A percentile compares a stretch with the other conserved stretches of the same genome.
These are phyloP conservation scores for Aphelocoma coerulescens DNA, from an alignment of 2,113 vertebrate species.

Conservation along the genomic window DNA sequence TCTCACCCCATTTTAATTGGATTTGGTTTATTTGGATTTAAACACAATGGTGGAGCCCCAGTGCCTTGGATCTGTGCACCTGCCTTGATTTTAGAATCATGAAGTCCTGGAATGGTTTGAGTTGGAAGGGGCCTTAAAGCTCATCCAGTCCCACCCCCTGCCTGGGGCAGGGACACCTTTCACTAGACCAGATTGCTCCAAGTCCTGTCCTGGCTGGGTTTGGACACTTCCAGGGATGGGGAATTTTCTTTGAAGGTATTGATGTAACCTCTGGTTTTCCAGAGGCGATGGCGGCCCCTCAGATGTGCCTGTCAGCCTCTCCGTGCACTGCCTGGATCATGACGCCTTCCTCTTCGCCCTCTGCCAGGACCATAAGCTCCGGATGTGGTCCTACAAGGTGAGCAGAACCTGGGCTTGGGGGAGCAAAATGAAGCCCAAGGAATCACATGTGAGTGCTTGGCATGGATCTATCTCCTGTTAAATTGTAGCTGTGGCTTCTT, in stretches of 20 bases:
- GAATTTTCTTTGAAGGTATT: neutral
- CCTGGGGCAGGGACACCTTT: neutral
- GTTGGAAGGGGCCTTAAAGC: neutral
- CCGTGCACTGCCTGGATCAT: constrained; percentile 82
- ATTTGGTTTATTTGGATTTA: neutral
- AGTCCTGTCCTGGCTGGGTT: neutral
- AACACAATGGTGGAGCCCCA: accelerated
- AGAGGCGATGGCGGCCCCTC: constrained; percentile 83
- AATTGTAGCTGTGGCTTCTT: neutral
- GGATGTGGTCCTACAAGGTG: constrained; percentile 95
- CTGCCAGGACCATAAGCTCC: constrained; percentile 91
- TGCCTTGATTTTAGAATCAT: neutral
- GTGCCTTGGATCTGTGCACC: accelerated
- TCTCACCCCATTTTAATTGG: neutral
- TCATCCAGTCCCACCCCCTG: neutral
- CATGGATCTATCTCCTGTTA: accelerated
- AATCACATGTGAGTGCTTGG: accelerated
- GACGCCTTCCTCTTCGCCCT: constrained; percentile 90
- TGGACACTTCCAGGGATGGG: neutral
- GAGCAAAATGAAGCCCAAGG: neutral
- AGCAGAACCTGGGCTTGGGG: neutral
- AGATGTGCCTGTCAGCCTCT: constrained; percentile 83
- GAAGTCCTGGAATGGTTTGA: neutral
- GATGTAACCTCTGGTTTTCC: neutral
- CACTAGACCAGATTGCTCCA: neutral